These are phyloP conservation scores for Ptychodera flava DNA, from an alignment of 35 echinoderm and acorn worm genomes.

Conservation along the genomic window DNA sequence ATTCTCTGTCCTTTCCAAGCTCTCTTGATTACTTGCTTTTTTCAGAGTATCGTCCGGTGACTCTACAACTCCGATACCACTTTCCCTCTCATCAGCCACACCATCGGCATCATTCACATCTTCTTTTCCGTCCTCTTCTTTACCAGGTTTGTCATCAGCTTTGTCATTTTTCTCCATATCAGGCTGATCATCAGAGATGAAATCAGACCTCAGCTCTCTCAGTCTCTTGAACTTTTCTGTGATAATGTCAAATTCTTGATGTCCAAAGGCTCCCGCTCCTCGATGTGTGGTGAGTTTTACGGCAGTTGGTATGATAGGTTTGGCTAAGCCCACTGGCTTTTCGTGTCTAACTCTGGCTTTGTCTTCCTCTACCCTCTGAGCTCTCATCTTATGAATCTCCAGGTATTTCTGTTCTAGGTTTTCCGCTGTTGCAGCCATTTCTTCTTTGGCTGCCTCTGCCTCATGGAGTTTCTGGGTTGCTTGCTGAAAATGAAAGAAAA, in stretches of 20 bases:
- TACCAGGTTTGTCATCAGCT: too few species aligned
- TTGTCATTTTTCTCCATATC: too few species aligned
- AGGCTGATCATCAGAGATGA: too few species aligned
- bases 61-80: too few species aligned
- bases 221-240: background rate
- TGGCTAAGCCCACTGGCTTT: slow-evolving; percentile 65
- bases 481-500: too few species aligned
- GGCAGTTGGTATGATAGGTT: slow-evolving; percentile 57
- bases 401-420: background rate
- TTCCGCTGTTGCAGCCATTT: slow-evolving; percentile 32
- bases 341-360: slow-evolving; percentile 37
- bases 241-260: background rate
- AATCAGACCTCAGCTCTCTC: background rate
- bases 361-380: slow-evolving; percentile 33
- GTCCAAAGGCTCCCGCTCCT: slow-evolving; percentile 48
- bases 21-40: too few species aligned
- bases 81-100: too few species aligned
- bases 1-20: too few species aligned
- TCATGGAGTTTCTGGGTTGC: background rate
- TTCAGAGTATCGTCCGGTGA: too few species aligned
- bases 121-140: too few species aligned
- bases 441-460: slow-evolving; percentile 39
- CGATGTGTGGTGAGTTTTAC: slow-evolving; percentile 56
- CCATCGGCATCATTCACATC: too few species aligned
- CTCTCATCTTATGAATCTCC: background rate